phyloP scores from a whole-genome alignment of 1,140 invertebrate species.

The Calliopsis andreniformis region DNA sequence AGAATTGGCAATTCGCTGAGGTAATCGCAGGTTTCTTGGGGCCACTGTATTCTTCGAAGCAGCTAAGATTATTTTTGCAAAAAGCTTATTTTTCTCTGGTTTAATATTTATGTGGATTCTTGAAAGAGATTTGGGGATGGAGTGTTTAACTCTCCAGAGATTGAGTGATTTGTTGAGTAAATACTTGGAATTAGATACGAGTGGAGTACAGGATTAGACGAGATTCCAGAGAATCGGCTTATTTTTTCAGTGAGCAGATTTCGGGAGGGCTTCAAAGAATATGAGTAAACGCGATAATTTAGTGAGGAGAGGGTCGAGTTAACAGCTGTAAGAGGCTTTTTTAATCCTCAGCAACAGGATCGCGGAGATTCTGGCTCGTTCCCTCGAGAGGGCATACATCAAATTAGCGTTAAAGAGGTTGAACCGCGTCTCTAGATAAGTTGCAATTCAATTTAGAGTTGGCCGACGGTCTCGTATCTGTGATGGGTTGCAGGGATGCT shows the following conservation, averaged over 20 bases:
- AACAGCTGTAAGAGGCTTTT: not conserved
- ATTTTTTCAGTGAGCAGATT: not conserved
- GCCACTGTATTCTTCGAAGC: no score
- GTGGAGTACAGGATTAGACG: not conserved
- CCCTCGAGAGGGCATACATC: not conserved
- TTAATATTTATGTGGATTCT: no score
- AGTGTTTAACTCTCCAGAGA: no score
- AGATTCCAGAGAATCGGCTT: not conserved
- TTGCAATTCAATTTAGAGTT: conserved; percentile 36
- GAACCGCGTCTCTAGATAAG: conserved; percentile 37
- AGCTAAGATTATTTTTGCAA: no score
- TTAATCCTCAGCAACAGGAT: conserved; percentile 31
- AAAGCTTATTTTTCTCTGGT: no score
- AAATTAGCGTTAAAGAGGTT: conserved; percentile 36
- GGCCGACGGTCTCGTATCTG: conserved; percentile 36
- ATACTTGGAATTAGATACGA: no score
- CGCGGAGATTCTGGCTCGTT: not conserved
- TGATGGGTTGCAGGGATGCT: conserved; percentile 36
- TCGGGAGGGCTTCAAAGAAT: not conserved
- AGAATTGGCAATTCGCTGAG: no score
- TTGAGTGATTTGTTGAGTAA: no score
- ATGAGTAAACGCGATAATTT: not conserved
- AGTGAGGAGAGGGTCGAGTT: not conserved
- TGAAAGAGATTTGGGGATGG: no score
- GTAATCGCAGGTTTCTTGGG: no score